Conservation (phyloP, 1,140 invertebrate species). For the Ganaspis sp. region DNA sequence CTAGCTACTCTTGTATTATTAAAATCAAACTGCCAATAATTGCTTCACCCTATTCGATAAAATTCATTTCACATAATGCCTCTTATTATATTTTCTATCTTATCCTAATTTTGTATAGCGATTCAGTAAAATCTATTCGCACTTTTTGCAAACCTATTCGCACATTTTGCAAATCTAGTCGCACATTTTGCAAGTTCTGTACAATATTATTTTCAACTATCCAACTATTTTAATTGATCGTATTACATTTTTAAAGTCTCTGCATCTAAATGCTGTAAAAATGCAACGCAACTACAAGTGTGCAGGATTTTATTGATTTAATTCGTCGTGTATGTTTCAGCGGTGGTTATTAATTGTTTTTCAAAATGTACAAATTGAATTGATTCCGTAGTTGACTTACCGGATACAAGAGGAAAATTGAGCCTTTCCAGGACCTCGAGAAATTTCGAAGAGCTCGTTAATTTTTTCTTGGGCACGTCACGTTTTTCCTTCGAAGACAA, state of each 20-base stretch:
- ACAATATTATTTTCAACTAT: neutral
- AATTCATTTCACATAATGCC: too few species aligned
- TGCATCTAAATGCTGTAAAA: slow-evolving; percentile 17
- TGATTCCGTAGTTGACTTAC: slow-evolving; percentile 2
- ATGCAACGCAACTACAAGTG: neutral
- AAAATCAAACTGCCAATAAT: too few species aligned
- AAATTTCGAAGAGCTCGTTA: neutral
- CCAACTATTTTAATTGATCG: neutral
- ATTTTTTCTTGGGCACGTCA: slow-evolving; percentile 34
- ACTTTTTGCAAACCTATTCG: neutral
- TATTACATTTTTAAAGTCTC: neutral
- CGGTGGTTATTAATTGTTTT: neutral
- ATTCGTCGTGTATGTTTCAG: slow-evolving; percentile 8
- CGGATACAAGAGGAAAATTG: neutral
- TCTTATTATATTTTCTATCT: neutral
- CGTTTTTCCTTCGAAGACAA: slow-evolving; percentile 63
- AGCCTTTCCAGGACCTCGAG: neutral
- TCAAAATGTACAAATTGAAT: neutral
- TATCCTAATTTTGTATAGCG: neutral
- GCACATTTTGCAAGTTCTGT: neutral
- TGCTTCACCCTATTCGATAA: too few species aligned
- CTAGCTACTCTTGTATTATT: too few species aligned
- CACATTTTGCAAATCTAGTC: neutral
- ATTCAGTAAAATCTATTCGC: neutral
- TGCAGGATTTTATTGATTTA: neutral